phyloP scores from a whole-genome alignment of 2,113 vertebrate genomes.

The Gymnobelideus leadbeateri region DNA sequence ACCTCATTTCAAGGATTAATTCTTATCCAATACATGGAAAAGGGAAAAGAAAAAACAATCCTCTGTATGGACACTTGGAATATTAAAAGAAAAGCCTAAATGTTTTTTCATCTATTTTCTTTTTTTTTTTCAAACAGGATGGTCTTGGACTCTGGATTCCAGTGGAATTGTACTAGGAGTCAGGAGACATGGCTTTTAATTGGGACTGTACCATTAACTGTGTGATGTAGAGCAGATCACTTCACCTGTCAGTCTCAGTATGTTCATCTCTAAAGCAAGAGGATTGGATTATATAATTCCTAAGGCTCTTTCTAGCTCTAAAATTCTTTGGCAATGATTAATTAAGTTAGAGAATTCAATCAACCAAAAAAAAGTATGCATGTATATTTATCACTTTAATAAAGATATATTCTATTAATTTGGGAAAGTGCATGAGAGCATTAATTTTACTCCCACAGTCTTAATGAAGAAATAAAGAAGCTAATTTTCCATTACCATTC shows the following conservation, averaged over 20 bases:
- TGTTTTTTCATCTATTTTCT: background rate
- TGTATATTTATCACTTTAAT: constrained; percentile 83
- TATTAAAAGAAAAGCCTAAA: background rate
- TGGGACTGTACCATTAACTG: constrained; percentile 31
- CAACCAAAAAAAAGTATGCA: constrained; percentile 80
- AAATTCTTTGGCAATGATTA: constrained; percentile 31
- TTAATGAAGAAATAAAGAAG: constrained; percentile 89
- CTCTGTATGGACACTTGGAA: background rate
- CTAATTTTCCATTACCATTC: constrained; percentile 86
- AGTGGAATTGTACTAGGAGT: constrained; percentile 35
- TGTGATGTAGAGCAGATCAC: constrained; percentile 49
- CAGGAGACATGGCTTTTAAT: constrained; percentile 8
- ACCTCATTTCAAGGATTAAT: background rate
- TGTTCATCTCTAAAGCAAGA: constrained; percentile 33
- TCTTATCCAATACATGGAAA: background rate
- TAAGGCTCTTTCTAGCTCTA: constrained; percentile 49
- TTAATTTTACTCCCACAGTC: constrained; percentile 87
- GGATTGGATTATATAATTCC: constrained; percentile 1
- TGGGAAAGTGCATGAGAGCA: constrained; percentile 81
- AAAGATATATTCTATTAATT: constrained; percentile 88
- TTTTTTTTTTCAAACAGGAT: background rate
- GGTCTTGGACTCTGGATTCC: background rate
- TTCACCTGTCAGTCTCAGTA: constrained; percentile 35
- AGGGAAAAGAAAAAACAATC: background rate
- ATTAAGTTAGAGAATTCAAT: constrained; percentile 81